These are phyloP conservation scores for Drosophila buzzatii DNA, from an alignment of 2,888 invertebrate genomes.

Conservation along the genomic window DNA sequence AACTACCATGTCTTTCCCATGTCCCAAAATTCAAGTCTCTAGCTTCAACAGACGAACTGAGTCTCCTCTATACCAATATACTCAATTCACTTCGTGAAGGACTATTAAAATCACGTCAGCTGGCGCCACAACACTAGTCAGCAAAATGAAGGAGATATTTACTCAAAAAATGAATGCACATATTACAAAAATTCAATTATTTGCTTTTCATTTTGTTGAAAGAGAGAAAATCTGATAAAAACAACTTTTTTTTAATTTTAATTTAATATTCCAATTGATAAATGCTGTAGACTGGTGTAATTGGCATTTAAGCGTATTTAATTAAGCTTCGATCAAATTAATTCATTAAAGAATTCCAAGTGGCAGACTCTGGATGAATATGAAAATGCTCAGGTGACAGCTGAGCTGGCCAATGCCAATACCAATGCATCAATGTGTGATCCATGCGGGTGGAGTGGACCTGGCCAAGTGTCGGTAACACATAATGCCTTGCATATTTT, in stretches of 20 bases:
- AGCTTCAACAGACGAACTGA: neutral
- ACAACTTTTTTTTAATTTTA: no score
- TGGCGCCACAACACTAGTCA: slow-evolving; percentile 2
- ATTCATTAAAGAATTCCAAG: slow-evolving; percentile 36
- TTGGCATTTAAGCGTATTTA: slow-evolving; percentile 55
- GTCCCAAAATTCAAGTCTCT: neutral
- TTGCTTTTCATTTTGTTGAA: neutral
- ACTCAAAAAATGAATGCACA: neutral
- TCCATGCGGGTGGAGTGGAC: slow-evolving; percentile 29
- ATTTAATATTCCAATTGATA: neutral
- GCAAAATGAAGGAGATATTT: neutral
- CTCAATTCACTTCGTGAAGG: neutral
- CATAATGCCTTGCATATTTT: slow-evolving; percentile 72
- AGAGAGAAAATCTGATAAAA: neutral
- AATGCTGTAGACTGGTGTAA: slow-evolving; percentile 42
- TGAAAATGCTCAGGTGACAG: slow-evolving; percentile 29
- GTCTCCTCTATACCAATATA: neutral
- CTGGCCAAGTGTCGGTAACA: slow-evolving; percentile 54
- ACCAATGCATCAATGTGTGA: slow-evolving; percentile 25
- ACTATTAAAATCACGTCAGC: neutral
- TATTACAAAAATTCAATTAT: neutral
- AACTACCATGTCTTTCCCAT: no score
- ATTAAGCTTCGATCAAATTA: slow-evolving; percentile 62
- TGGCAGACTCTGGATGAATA: slow-evolving; percentile 31
- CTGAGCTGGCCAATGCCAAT: slow-evolving; percentile 30